Percentiles rank a stretch among this genome's conserved stretches.
Conservation (phyloP, 2,113 vertebrate genomes). For the Gymnobelideus leadbeateri region DNA sequence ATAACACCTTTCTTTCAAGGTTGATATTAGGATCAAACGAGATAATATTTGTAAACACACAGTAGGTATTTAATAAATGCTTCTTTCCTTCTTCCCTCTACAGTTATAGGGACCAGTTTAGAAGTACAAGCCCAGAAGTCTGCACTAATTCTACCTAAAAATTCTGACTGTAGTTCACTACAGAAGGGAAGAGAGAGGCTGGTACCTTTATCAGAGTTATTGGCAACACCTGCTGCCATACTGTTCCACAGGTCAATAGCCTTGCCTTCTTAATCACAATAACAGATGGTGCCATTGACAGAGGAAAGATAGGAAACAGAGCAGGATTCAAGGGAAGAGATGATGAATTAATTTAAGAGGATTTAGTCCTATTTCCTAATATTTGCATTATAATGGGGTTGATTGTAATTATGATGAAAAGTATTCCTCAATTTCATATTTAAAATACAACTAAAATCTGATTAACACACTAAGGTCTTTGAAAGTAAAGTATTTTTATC, state of each 20-base stretch:
- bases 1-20: no score
- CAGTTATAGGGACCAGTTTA: neutral
- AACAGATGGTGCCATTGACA: neutral
- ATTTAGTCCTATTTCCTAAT: neutral
- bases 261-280: neutral
- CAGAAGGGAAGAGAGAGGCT: neutral
- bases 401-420: constrained; percentile 20
- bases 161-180: neutral
- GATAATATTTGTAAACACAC: neutral
- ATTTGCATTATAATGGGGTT: neutral
- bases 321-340: neutral
- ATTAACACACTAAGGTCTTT: neutral
- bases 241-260: neutral
- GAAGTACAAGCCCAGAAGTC: neutral
- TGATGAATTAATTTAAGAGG: neutral
- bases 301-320: neutral
- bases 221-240: neutral
- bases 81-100: neutral
- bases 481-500: no score
- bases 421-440: no score
- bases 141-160: neutral
- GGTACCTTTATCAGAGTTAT: neutral
- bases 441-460: constrained; percentile 36
- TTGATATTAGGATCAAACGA: neutral
- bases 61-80: neutral